Evolutionary conservation across 37 sponge, comb jelly and placozoan species (phyloP), one percentile per base, ranked within the genome.

Genomic region (Trichoplax adhaerens): DNA sequence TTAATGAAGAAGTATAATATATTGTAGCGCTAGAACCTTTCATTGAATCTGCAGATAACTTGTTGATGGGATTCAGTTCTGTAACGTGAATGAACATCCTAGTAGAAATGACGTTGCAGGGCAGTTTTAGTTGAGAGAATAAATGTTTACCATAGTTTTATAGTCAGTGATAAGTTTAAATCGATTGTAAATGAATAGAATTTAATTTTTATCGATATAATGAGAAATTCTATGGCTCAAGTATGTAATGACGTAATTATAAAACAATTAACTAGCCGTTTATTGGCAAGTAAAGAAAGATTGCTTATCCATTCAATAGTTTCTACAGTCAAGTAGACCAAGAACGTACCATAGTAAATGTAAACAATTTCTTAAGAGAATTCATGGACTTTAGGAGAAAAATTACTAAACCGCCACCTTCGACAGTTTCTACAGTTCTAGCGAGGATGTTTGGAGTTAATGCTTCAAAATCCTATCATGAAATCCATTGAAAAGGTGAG

Each of bases 391-490:
- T 62, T 46, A 95, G 78, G 52, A 95, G 65, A 3, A 95, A 50
- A 3, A 83, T 82, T 1, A 91, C 76, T 6, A 91, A 62, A 1
- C 98, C 98, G 2, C 98, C 98, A 57, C 98, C 98, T 61, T 91
- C 92, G 53, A 95, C 98, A 2, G 98, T 95, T 79, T 95, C 98
- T 10, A 95, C 70, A 3, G 98, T 95, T n/a, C 98, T 70, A 4
- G 91, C 98, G 5, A 95, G 72, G 62, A 95, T 69, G 75, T 95
- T 95, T 7, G 98, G 98, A 62, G 98, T 95, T 46, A 95, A 76
- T 1, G 98, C 98, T 66, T 95, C 98, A 69, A 91, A 95, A 64
- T 95, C 98, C 84, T 95, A 74, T n/a, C 70, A 58, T 4, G 57
- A 3, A 2, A 29, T 29, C 29, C 29, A 29, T 29, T 29, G 29